These are phyloP conservation scores for Bradypodion pumilum DNA, from an alignment of 2,797 vertebrate species.

Conservation along the genomic window DNA sequence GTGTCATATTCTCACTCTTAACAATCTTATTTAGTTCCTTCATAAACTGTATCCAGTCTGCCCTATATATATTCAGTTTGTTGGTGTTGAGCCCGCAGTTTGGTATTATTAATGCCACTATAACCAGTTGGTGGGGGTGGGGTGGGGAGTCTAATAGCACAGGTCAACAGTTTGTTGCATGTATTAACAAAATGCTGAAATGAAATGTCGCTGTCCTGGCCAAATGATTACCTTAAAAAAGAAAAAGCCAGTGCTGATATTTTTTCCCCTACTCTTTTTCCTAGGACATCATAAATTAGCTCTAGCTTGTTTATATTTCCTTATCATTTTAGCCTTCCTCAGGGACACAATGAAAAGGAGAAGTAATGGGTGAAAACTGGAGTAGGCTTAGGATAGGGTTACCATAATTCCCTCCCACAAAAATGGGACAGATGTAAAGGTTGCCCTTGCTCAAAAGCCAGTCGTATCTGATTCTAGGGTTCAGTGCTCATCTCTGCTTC, in stretches of 20 bases:
- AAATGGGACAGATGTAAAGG: no score
- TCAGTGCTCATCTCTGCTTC: no score
- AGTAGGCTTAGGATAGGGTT: neutral
- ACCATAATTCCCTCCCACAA: no score
- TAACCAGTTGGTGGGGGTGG: no score
- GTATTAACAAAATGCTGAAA: constrained; percentile 5
- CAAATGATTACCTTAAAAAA: neutral
- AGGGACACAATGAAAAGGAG: neutral
- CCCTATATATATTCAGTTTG: neutral
- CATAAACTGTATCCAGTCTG: constrained; percentile 2
- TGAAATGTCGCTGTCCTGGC: constrained; percentile 2
- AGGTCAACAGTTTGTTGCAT: constrained; percentile 14
- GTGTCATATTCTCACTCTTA: no score
- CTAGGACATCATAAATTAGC: neutral
- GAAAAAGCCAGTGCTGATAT: constrained; percentile 4
- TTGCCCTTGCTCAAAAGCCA: no score
- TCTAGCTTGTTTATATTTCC: neutral
- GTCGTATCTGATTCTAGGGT: no score
- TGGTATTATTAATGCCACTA: constrained; percentile 15
- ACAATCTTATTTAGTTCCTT: no score
- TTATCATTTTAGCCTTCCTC: neutral
- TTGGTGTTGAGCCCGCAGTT: neutral
- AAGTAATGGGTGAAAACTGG: neutral
- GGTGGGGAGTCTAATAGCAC: no score
- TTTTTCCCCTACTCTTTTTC: neutral